phyloP scores from a whole-genome alignment of 2,113 vertebrate species.

The Anguilla rostrata region DNA sequence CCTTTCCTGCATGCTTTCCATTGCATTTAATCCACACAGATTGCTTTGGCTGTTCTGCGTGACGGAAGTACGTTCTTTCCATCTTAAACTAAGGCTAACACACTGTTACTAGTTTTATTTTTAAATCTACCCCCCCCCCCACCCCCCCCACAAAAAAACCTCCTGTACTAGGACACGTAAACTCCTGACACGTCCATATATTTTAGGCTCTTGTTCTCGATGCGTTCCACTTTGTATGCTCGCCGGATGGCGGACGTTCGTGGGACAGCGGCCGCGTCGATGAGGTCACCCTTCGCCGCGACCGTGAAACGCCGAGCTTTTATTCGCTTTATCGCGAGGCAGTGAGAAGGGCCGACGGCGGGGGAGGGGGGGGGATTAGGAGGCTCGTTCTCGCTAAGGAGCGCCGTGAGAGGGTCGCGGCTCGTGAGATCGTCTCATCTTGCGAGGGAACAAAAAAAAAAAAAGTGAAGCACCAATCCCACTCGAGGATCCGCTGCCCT shows the following conservation, averaged over 20 bases:
- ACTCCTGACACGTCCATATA: background rate
- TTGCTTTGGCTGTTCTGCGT: background rate
- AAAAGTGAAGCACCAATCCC: background rate
- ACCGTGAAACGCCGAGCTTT: background rate
- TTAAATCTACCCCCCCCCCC: too few species aligned
- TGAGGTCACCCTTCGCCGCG: background rate
- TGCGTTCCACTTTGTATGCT: too few species aligned
- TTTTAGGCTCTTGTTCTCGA: background rate
- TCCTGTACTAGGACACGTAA: too few species aligned
- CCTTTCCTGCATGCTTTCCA: background rate
- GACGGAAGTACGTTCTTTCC: background rate
- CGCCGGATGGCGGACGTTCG: background rate
- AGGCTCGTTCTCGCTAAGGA: background rate
- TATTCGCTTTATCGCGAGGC: background rate
- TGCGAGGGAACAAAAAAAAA: background rate
- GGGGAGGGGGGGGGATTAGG: background rate
- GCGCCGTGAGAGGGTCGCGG: background rate
- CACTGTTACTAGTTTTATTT: background rate
- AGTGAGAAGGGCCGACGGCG: background rate
- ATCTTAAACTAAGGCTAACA: background rate
- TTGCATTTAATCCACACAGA: background rate
- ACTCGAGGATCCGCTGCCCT: background rate
- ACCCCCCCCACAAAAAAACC: too few species aligned
- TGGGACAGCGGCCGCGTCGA: background rate
- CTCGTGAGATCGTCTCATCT: background rate